Evolutionary conservation across 2,888 invertebrate species (phyloP).

Genomic region (Omphaloscelis lunosa): DNA sequence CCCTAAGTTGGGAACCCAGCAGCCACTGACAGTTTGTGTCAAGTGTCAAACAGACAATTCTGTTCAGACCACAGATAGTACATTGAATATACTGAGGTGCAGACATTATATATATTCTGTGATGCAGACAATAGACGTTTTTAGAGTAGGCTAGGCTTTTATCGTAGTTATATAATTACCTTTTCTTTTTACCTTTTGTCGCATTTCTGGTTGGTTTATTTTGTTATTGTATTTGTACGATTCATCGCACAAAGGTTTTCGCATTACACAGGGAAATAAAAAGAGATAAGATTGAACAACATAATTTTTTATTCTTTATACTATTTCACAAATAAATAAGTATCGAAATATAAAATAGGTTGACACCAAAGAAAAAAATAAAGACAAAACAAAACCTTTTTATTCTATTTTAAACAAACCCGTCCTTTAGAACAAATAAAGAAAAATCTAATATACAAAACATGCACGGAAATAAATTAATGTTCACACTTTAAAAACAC

Average conservation of each 20-base stretch:
- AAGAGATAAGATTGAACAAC: conserved; percentile 17
- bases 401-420: conserved; percentile 19
- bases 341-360: conserved; percentile 42
- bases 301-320: conserved; percentile 55
- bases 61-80: no score
- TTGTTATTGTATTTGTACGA: not conserved
- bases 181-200: not conserved
- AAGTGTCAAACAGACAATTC: not conserved
- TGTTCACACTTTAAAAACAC: conserved; percentile 14
- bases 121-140: not conserved
- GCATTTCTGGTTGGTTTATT: not conserved
- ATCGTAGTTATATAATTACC: not conserved
- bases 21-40: not conserved
- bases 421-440: not conserved
- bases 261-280: not conserved
- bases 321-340: conserved; percentile 56
- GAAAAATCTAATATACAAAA: conserved; percentile 26
- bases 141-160: not conserved
- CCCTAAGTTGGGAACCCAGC: not conserved
- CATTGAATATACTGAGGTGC: no score
- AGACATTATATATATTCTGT: no score
- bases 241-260: no score
- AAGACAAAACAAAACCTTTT: conserved; percentile 34
- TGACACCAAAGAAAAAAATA: conserved; percentile 20
- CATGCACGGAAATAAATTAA: conserved; percentile 35